Percentiles rank a stretch among this genome's conserved stretches.
Evolutionary conservation across 2,113 vertebrate genomes (phyloP).

Genomic region (Elanus axillaris): DNA sequence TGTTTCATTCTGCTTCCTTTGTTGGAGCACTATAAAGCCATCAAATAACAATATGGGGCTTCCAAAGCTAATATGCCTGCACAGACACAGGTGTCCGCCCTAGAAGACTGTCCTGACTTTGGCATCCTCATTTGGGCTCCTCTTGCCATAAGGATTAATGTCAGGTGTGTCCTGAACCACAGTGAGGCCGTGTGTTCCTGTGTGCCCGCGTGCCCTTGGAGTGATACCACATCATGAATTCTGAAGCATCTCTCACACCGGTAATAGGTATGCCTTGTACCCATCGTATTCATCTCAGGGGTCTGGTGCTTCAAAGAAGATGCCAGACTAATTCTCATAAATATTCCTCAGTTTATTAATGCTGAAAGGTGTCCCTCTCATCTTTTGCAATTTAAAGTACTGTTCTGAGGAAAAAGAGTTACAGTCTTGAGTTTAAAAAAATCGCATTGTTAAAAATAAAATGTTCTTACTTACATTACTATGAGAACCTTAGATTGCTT

Average conservation of each 20-base stretch:
- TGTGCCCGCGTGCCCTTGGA: not conserved
- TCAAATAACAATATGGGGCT: not conserved
- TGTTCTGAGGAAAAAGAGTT: not conserved
- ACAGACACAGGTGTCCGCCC: not conserved
- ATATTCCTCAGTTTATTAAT: slow-evolving; percentile 61
- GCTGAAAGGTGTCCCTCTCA: slow-evolving; percentile 37
- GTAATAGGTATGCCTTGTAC: not conserved
- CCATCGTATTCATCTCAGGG: not conserved
- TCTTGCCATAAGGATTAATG: not conserved
- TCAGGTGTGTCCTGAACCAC: fast-evolving
- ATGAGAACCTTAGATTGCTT: not conserved
- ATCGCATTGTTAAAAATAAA: not conserved
- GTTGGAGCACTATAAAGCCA: not conserved
- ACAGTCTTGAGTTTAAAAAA: not conserved
- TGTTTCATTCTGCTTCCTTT: not conserved
- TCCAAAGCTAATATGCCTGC: not conserved
- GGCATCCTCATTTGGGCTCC: not conserved
- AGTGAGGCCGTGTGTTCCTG: not conserved
- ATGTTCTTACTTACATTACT: not conserved
- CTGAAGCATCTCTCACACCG: not conserved
- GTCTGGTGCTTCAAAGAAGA: slow-evolving; percentile 50
- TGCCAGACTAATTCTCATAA: slow-evolving; percentile 50
- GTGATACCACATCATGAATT: not conserved
- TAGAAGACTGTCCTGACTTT: not conserved
- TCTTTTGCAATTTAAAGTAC: slow-evolving; percentile 26